Evolutionary conservation across 2,113 vertebrate species (phyloP).

Genomic region (Camarhynchus parvulus): DNA sequence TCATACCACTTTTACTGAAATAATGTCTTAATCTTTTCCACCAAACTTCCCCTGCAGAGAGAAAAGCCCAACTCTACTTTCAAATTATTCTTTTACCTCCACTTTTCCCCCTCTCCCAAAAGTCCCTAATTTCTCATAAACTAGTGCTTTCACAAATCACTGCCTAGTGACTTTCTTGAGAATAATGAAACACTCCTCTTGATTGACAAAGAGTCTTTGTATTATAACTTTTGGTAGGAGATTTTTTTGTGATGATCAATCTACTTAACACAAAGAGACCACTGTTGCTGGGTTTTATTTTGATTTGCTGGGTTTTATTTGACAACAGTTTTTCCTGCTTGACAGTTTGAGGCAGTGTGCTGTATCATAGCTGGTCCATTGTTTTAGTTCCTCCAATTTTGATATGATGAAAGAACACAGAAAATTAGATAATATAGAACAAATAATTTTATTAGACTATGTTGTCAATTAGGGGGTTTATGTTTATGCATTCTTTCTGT

Average conservation of each 20-base stretch:
- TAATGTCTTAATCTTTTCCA: not conserved
- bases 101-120: not conserved
- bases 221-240: not conserved
- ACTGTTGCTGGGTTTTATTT: not conserved
- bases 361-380: not conserved
- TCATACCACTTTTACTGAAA: not conserved
- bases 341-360: not conserved
- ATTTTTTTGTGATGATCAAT: not conserved
- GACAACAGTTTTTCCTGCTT: not conserved
- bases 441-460: not conserved
- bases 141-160: not conserved
- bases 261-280: not conserved
- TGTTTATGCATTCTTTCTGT: not conserved
- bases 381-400: not conserved
- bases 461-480: not conserved
- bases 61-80: not conserved
- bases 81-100: not conserved
- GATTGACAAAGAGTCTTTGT: not conserved
- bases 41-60: not conserved
- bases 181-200: not conserved
- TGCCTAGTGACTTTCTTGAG: not conserved
- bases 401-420: not conserved
- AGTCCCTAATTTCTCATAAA: not conserved
- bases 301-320: not conserved
- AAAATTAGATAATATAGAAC: not conserved